A percentile compares a stretch with the other conserved stretches of the same genome.
These are phyloP conservation scores for Spialia ferax DNA, from an alignment of 2,888 invertebrate species.

Conservation along the genomic window DNA sequence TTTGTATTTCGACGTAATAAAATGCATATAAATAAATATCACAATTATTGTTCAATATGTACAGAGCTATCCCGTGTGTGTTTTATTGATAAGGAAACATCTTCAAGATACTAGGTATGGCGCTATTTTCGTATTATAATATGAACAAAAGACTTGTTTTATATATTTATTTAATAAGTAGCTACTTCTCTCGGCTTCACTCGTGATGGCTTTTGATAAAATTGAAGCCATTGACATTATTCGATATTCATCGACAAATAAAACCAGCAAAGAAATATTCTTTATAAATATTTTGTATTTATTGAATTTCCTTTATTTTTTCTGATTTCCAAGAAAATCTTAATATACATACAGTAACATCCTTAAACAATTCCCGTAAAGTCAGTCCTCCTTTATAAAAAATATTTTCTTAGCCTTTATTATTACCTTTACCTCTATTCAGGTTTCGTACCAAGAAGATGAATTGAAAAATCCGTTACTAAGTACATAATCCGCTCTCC, in stretches of 20 bases:
- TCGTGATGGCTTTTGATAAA: neutral
- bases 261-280: neutral
- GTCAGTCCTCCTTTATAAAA: no score
- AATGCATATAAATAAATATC: conserved; percentile 42
- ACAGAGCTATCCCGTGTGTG: conserved; percentile 49
- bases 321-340: no score
- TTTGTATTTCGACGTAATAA: conserved; percentile 48
- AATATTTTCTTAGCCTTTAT: no score
- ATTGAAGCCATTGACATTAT: neutral
- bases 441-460: no score
- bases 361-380: no score
- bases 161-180: conserved; percentile 16
- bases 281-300: no score
- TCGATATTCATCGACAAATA: neutral
- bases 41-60: conserved; percentile 60
- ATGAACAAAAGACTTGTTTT: conserved; percentile 15
- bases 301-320: no score
- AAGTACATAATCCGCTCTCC: no score
- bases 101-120: conserved; percentile 39
- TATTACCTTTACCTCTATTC: no score
- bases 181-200: neutral
- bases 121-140: conserved; percentile 23
- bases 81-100: conserved; percentile 56
- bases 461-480: no score
- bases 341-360: no score